Percentiles rank a stretch among this genome's conserved stretches.
These are phyloP conservation scores for Perognathus longimembris DNA, from an alignment of 2,113 vertebrate genomes.

Conservation along the genomic window DNA sequence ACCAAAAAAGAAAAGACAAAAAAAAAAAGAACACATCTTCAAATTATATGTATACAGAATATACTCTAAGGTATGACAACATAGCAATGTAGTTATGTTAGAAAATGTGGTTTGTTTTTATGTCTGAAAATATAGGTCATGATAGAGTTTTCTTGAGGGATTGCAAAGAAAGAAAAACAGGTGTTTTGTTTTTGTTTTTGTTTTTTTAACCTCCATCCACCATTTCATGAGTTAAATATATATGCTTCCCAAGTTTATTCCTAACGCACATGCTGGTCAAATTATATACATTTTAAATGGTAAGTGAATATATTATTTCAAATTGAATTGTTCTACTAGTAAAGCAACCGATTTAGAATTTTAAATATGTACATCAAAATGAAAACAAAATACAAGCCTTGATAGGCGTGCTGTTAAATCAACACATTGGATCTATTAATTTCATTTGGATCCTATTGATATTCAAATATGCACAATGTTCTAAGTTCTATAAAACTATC, in stretches of 20 bases:
- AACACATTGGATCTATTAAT: background rate
- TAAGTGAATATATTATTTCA: slow-evolving; percentile 40
- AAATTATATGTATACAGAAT: slow-evolving; percentile 33
- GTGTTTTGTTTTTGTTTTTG: too few relatives aligned
- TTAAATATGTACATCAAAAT: slow-evolving; percentile 58
- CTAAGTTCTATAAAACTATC: background rate
- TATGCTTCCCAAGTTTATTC: slow-evolving; percentile 29
- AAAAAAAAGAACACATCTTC: slow-evolving; percentile 33
- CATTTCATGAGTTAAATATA: slow-evolving; percentile 29
- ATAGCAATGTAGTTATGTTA: background rate
- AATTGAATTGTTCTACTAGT: slow-evolving; percentile 44
- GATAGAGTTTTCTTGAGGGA: too few relatives aligned
- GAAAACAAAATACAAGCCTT: slow-evolving; percentile 50
- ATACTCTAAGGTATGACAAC: background rate
- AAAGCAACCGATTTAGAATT: slow-evolving; percentile 53
- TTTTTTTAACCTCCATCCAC: background rate
- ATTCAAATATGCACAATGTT: slow-evolving; percentile 27
- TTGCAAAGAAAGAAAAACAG: background rate
- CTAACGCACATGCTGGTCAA: slow-evolving; percentile 32
- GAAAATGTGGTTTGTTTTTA: slow-evolving; percentile 24
- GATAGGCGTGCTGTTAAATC: background rate
- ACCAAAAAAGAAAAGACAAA: too few relatives aligned
- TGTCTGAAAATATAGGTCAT: background rate
- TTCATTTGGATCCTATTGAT: background rate
- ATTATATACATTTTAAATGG: slow-evolving; percentile 37